A percentile compares a stretch with the other conserved stretches of the same genome.
Evolutionary conservation across 2,888 invertebrate species (phyloP).

Genomic region (Philereme vetulata): DNA sequence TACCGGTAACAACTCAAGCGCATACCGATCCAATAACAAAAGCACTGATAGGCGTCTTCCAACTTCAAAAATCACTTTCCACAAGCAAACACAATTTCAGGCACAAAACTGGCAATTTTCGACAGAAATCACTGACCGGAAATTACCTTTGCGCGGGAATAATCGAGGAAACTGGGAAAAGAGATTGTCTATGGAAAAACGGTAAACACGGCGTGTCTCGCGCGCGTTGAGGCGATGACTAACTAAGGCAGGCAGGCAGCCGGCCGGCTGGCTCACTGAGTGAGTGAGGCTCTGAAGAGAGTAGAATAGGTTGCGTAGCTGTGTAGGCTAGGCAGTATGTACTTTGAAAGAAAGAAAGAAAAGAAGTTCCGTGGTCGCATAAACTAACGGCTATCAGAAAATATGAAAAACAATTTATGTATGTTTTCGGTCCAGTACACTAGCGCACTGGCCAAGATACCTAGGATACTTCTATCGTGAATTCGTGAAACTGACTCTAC

Average conservation of each 20-base stretch:
- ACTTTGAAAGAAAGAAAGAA: too few species aligned
- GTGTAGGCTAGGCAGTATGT: neutral
- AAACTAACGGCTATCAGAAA: too few species aligned
- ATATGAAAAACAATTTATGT: too few species aligned
- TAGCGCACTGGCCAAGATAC: too few species aligned
- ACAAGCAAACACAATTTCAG: neutral
- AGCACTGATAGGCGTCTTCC: constrained; percentile 30
- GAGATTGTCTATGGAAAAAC: constrained; percentile 57
- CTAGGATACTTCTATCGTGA: too few species aligned
- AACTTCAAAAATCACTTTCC: constrained; percentile 29
- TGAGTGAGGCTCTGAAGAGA: too few species aligned
- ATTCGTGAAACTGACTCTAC: too few species aligned
- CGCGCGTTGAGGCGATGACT: constrained; percentile 45
- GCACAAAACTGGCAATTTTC: neutral
- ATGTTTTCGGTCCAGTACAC: too few species aligned
- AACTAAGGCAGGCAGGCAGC: neutral
- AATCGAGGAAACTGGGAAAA: constrained; percentile 47
- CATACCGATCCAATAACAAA: constrained; percentile 58
- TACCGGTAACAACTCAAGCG: constrained; percentile 44
- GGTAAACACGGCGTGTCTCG: constrained; percentile 64
- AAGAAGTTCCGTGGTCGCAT: too few species aligned
- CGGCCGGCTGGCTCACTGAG: too few species aligned
- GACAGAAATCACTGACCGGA: constrained; percentile 26
- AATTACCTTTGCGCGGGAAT: constrained; percentile 67
- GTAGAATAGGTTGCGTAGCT: neutral